phyloP scores from a whole-genome alignment of 2,888 invertebrate species.

The Dexiosoma caninum region DNA sequence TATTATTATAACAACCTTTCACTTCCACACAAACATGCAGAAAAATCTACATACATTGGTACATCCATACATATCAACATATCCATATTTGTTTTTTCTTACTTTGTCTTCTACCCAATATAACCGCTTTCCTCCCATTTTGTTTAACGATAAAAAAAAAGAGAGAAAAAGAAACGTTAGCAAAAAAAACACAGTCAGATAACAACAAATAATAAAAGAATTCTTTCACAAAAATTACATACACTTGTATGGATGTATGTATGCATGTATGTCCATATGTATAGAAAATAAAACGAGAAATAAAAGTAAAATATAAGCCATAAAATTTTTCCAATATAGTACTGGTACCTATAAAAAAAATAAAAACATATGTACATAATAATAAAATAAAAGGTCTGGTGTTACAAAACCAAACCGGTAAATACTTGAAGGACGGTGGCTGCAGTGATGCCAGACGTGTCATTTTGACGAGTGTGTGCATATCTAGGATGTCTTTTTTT shows the following conservation, averaged over 20 bases:
- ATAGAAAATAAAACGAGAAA: neutral
- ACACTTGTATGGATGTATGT: neutral
- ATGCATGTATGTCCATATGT: neutral
- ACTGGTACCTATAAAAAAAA: neutral
- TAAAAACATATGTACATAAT: neutral
- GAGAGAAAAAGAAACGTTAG: slow-evolving; percentile 31
- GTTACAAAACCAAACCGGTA: slow-evolving; percentile 62
- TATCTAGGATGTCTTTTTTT: slow-evolving; percentile 14
- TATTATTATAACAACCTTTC: slow-evolving; percentile 48
- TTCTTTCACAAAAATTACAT: slow-evolving; percentile 26
- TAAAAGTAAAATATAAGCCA: too few relatives aligned
- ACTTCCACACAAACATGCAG: neutral
- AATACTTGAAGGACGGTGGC: slow-evolving; percentile 41
- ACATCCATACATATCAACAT: neutral
- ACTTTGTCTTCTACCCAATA: slow-evolving; percentile 8
- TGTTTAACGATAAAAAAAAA: slow-evolving; percentile 14
- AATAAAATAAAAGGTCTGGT: slow-evolving; percentile 49
- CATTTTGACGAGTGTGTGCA: too few relatives aligned
- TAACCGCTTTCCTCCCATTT: slow-evolving; percentile 40
- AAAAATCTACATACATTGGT: neutral
- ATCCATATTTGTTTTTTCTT: neutral
- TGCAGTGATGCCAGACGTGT: too few relatives aligned
- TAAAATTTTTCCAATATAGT: too few relatives aligned
- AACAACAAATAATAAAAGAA: slow-evolving; percentile 52
- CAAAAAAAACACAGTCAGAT: slow-evolving; percentile 52